Conservation (phyloP, 2,113 vertebrate species). For the Agelaius phoeniceus region DNA sequence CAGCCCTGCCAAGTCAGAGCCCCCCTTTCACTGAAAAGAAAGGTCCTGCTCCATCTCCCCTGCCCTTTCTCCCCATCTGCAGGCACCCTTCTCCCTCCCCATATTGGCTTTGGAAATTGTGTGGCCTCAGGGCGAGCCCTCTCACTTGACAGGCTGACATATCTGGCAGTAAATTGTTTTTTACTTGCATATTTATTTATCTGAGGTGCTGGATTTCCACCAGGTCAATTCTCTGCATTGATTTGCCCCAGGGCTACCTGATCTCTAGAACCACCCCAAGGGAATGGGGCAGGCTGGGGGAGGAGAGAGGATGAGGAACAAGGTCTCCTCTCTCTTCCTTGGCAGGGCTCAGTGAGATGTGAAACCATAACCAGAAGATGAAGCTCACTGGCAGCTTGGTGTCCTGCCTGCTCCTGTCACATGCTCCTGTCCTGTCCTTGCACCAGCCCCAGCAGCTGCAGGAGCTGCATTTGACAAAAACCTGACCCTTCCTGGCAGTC, state of each 20-base stretch:
- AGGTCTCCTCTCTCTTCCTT: background rate
- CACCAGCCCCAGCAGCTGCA: background rate
- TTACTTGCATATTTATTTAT: constrained; percentile 20
- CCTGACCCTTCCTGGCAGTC: background rate
- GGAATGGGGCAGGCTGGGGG: background rate
- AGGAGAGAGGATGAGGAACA: background rate
- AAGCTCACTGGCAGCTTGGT: background rate
- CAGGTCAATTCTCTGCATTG: constrained; percentile 3
- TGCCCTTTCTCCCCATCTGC: background rate
- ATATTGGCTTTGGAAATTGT: background rate
- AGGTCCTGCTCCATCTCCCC: background rate
- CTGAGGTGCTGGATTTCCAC: background rate
- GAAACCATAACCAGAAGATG: background rate
- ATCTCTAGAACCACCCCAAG: background rate
- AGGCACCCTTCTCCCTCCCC: background rate
- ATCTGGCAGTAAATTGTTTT: background rate
- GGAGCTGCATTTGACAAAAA: background rate
- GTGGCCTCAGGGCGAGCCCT: background rate
- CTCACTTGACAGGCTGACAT: background rate
- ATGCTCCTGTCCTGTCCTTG: background rate
- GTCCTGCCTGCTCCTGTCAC: background rate
- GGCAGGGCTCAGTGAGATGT: rapidly evolving
- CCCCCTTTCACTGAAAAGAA: background rate
- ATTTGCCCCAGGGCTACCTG: background rate
- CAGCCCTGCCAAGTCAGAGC: background rate